These are phyloP conservation scores for Calcarius ornatus DNA, from an alignment of 2,113 vertebrate species.

Conservation along the genomic window DNA sequence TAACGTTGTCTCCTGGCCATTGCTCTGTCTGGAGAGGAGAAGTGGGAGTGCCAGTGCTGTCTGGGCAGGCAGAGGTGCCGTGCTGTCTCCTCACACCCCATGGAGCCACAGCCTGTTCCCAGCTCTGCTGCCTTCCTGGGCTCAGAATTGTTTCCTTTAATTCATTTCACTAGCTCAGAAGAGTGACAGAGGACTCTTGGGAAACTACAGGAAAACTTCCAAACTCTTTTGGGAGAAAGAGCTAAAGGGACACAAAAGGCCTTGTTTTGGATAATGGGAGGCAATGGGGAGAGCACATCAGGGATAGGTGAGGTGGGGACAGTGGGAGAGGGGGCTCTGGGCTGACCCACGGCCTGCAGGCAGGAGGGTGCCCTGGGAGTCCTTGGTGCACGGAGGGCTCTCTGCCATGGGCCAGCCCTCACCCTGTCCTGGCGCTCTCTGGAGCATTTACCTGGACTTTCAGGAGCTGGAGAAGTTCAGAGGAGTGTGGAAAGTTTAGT, in stretches of 20 bases:
- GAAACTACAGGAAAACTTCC: not conserved
- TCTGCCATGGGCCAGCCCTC: not conserved
- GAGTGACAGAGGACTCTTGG: accelerated
- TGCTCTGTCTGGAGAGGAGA: not conserved
- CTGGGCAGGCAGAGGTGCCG: not conserved
- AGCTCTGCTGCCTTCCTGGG: not conserved
- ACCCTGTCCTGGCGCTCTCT: not conserved
- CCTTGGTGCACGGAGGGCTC: not conserved
- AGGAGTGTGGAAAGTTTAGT: not conserved
- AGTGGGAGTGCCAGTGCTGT: not conserved
- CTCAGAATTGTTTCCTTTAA: not conserved
- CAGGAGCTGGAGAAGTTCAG: not conserved
- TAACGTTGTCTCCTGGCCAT: accelerated
- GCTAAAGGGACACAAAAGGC: not conserved
- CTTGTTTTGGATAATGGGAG: not conserved
- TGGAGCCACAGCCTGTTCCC: not conserved
- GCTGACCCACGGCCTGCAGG: not conserved
- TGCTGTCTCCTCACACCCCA: accelerated
- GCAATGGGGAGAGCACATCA: accelerated
- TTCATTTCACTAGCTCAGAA: not conserved
- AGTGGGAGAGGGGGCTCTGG: not conserved
- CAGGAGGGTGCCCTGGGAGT: not conserved
- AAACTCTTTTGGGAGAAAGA: not conserved
- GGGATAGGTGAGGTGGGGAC: not conserved
- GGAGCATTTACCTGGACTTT: not conserved